Base-by-base conservation (phyloP, 2,113 vertebrate species). In the Fulmarus glacialis region DNA sequence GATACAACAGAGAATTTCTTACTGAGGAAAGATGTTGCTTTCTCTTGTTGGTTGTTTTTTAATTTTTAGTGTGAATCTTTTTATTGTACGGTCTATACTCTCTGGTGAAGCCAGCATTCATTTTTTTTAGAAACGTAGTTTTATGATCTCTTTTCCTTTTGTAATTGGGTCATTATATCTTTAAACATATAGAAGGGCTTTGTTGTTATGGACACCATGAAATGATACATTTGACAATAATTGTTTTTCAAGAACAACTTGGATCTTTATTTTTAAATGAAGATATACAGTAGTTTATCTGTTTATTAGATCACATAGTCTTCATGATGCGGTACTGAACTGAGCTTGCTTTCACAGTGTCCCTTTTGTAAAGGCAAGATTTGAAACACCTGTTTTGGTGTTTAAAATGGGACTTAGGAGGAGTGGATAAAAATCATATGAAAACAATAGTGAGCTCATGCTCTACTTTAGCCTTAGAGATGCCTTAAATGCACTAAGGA, bases 271-370 rank as follows among this genome's bases (percentile, higher is more conserved):
- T 96, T 93, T 77, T 58, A 72, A 82, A 73, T 60, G 7, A 62
- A 82, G 15, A n/a, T 47, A 59, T 11, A 21, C 13, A 42, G 47
- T 48, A 59, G 20, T 64, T 92, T 83, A 23, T 85, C 87, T 93
- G 74, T 67, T 66, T 80, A 15, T 70, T 81, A 56, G 71, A 74
- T 81, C 82, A 60, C 32, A 19, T 15, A 36, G 77, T 52, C 47
- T 83, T 82, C n/a, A 20, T 45, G n/a, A 47, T 59, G 43, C 26
- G 81, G 38, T 66, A 32, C 43, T 62, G 48, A 47, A 52, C 47
- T 45, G n/a, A 77, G 82, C 81, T 94, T 71, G 26, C 82, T 96
- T 96, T 96, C 59, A 82, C 79, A 45, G 87, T 47, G 59, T 86
- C 36, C 17, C 15, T 73, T 88, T 95, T 89, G 59, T 78, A 67